Evolutionary conservation across 2,797 vertebrate species (phyloP), one percentile per base, ranked within the genome.

Genomic region (Loris lydekkerianus): DNA sequence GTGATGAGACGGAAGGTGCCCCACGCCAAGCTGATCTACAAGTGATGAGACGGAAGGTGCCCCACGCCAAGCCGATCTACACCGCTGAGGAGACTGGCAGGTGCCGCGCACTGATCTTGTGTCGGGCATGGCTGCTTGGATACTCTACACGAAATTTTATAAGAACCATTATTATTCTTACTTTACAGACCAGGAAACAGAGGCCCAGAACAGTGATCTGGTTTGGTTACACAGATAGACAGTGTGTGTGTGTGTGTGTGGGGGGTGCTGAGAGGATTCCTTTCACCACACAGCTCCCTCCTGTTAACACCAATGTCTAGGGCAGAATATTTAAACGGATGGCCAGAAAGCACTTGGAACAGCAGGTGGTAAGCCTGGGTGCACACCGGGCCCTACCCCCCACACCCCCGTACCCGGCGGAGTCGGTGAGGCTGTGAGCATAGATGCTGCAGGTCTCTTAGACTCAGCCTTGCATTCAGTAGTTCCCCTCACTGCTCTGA

Each of bases 281-380:
- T 86, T 25, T 40, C 76, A 77, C 34, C 21, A 56, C 2, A 60
- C 15, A 85, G 87, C 63, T 77, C n/a, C 3, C 7, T 60, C n/a
- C 61, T 85, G 75, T 88, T 80, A 70, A 77, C 7, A 37, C 40
- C 23, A 85, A 34, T 85, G 87, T 92, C 60, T 87, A 76, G 31
- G 89, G 80, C 31, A 65, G 86, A 82, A 76, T 69, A 70, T 85
- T 82, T 88, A 85, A 58, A 75, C 17, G 46, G 53, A 92, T 46
- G 37, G 40, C 37, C 49, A 82, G 58, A 85, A 90, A 86, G 61
- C 23, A 81, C 56, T 76, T 58, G 56, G 65, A 94, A 86, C 89
- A 87, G 61, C 78, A 94, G 46, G 31, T 61, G 58, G 18, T 58
- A 82, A 67, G 10, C 34, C 25, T 27, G 29, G 67, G 60, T 60